A percentile compares a stretch with the other conserved stretches of the same genome.
phyloP scores from a whole-genome alignment of 2,797 vertebrate genomes.

The Pipistrellus nathusii region DNA sequence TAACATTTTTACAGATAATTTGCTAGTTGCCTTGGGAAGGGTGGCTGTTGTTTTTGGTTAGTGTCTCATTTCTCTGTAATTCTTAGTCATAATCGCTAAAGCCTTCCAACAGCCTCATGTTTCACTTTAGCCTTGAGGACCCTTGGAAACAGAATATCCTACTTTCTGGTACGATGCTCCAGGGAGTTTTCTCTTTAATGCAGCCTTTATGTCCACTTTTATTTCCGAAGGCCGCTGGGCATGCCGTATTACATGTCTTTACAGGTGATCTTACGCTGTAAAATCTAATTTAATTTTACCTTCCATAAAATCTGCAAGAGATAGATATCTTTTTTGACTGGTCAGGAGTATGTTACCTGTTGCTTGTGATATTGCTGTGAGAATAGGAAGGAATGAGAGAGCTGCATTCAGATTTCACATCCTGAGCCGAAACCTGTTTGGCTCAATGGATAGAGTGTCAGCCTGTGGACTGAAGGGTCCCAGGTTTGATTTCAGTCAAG shows the following conservation, averaged over 20 bases:
- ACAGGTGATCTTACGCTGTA: background rate
- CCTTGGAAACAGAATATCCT: background rate
- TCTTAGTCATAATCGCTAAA: background rate
- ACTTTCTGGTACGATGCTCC: background rate
- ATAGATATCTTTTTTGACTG: background rate
- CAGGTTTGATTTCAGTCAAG: too few species aligned
- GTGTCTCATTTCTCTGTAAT: background rate
- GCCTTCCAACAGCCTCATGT: background rate
- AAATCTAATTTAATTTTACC: slow-evolving; percentile 55
- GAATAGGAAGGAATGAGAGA: background rate
- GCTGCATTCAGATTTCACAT: background rate
- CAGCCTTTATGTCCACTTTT: background rate
- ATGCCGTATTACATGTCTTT: background rate
- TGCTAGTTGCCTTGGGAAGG: background rate
- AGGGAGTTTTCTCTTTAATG: slow-evolving; percentile 45
- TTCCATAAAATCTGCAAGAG: slow-evolving; percentile 12
- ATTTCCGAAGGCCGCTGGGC: slow-evolving; percentile 41
- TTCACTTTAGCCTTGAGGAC: slow-evolving; percentile 9
- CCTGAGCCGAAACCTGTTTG: too few species aligned
- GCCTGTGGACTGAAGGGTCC: too few species aligned
- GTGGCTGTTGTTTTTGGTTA: background rate
- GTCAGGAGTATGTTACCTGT: background rate
- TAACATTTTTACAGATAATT: background rate
- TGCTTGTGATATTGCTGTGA: background rate
- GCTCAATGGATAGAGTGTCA: too few species aligned